A percentile compares a stretch with the other conserved stretches of the same genome.
Conservation (phyloP, 2,888 invertebrate genomes). For the Helicoverpa assulta region DNA sequence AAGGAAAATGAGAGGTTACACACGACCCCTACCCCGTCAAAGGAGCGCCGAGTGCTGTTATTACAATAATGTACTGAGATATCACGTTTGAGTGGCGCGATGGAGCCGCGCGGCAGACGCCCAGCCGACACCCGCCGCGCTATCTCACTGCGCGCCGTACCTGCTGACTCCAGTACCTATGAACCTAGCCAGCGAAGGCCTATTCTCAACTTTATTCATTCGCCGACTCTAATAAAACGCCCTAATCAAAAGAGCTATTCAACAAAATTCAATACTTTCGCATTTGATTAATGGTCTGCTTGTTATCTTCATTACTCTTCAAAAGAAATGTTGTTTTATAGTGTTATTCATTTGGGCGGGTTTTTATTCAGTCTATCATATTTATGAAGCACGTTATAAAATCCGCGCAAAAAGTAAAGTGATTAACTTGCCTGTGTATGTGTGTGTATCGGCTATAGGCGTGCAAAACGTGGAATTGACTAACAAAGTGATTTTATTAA, state of each 20-base stretch:
- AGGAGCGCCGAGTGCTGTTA: slow-evolving; percentile 86
- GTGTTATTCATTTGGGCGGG: slow-evolving; percentile 33
- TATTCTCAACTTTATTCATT: slow-evolving; percentile 25
- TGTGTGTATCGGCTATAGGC: slow-evolving; percentile 39
- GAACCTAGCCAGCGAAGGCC: slow-evolving; percentile 19
- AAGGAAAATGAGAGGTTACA: slow-evolving; percentile 89
- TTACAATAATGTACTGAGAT: slow-evolving; percentile 87
- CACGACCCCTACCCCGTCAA: slow-evolving; percentile 83
- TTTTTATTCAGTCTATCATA: slow-evolving; percentile 38
- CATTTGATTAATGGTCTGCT: slow-evolving; percentile 52
- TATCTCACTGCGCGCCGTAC: slow-evolving; percentile 30
- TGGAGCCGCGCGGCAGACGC: slow-evolving; percentile 59
- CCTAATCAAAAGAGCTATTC: slow-evolving; percentile 40
- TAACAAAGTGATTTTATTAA: slow-evolving; percentile 83
- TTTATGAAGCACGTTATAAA: slow-evolving; percentile 45
- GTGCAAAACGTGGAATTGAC: slow-evolving; percentile 70
- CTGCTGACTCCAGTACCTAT: slow-evolving; percentile 26
- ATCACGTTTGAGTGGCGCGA: slow-evolving; percentile 77
- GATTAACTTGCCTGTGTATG: slow-evolving; percentile 31
- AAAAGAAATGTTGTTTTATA: slow-evolving; percentile 41
- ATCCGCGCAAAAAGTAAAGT: slow-evolving; percentile 49
- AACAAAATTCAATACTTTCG: slow-evolving; percentile 44
- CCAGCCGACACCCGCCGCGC: slow-evolving; percentile 51
- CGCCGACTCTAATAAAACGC: slow-evolving; percentile 35
- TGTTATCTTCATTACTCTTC: slow-evolving; percentile 30